Percentiles rank a stretch among this genome's conserved stretches.
These are phyloP conservation scores for Pollachius pollachius DNA, from an alignment of 2,113 vertebrate genomes.

Conservation along the genomic window DNA sequence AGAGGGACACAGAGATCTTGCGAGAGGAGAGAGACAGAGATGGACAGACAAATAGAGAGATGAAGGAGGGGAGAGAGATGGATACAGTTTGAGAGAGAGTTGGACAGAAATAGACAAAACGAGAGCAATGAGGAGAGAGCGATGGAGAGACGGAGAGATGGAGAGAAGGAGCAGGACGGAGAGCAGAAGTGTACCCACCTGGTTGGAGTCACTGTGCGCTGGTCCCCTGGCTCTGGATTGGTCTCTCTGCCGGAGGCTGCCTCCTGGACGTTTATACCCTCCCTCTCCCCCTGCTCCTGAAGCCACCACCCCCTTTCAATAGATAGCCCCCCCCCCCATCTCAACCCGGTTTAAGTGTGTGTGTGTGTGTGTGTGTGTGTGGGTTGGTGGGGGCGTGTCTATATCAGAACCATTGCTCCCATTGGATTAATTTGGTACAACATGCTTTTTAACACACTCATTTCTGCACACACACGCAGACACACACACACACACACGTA, in stretches of 20 bases:
- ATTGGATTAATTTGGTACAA: slow-evolving; percentile 3
- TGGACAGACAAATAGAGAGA: neutral
- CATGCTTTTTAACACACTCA: slow-evolving; percentile 15
- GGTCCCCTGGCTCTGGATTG: slow-evolving; percentile 30
- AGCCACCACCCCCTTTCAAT: slow-evolving; percentile 78
- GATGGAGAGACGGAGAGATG: neutral
- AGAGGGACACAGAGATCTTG: too few species aligned
- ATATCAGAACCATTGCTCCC: slow-evolving; percentile 30
- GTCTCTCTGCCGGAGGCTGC: slow-evolving; percentile 48
- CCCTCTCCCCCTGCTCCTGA: slow-evolving; percentile 62
- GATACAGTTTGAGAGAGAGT: neutral
- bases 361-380: neutral
- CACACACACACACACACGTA: slow-evolving; percentile 8
- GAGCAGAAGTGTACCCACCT: neutral
- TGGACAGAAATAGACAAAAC: neutral
- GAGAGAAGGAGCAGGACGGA: neutral
- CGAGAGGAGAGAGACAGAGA: neutral
- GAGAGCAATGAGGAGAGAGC: neutral
- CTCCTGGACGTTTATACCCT: slow-evolving; percentile 70
- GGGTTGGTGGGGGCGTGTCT: slow-evolving; percentile 11
- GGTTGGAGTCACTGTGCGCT: neutral
- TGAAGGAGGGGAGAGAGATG: neutral
- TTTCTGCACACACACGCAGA: neutral
- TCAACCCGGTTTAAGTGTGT: slow-evolving; percentile 18
- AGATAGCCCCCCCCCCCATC: slow-evolving; percentile 72